Base-by-base conservation (phyloP, 64 coral and sea anemone genomes). In the Pachyseris speciosa region DNA sequence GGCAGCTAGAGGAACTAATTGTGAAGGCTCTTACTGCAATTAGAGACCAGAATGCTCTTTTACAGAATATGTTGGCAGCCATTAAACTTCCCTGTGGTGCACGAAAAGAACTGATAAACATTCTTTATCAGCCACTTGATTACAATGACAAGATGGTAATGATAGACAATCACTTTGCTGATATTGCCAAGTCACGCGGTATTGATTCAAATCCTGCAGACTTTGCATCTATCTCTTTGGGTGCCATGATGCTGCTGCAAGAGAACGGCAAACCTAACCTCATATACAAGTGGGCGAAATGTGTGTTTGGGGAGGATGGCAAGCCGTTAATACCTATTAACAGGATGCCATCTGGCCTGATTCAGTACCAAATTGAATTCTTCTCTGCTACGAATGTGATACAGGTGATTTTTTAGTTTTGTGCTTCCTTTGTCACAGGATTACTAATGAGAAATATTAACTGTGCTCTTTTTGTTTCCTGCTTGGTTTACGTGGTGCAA, bases 291-390 rank as follows among this genome's bases (percentile, higher is more conserved):
- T 88, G 86, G 86, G 25, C 50, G 12, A 75, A 75, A 57, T 88
- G 86, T 50, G 55, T 88, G 28, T 69, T 44, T 5, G 53, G 74
- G 4, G 30, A 75, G 5, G 32, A 75, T 49, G 90, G 81, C 32
- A 59, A 77, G 40, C 37, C 91, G 9, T 42, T 86, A 8, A 47
- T 86, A 27, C 49, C 51, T 27, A 8, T 87, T 37, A 29, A 93
- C 10, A 73, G 91, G 55, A 93, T 93, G 91, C 91, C 91, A 53
- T 93, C 87, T 93, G 91, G 91, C 2, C 61, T 93, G 16, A 93
- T 93, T 26, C 29, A 84, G 24, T 93, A 93, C 19, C 91, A 93
- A 25, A 86, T 93, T 1, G 64, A 93, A 48, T 93, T 93, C 45
- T 93, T 93, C 63, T 78, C 42, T 9, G 28, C 58, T 19, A 77